Base-by-base conservation (phyloP, 2,888 invertebrate genomes). In the Latrodectus hesperus region DNA sequence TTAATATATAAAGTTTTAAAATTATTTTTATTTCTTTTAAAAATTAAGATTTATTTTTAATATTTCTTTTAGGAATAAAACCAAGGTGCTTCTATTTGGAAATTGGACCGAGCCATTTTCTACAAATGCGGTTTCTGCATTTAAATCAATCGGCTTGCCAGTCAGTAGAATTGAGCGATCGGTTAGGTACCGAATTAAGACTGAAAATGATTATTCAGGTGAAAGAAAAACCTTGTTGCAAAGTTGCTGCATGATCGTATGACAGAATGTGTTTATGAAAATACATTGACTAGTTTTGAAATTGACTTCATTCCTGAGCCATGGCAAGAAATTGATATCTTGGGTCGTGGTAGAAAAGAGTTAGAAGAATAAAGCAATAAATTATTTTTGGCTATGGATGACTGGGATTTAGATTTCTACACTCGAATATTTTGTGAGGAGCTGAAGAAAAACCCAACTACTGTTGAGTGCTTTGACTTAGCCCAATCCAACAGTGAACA, bases 401-500 rank as follows among this genome's bases (percentile, higher is more conserved):
- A 96, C 81, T 97, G 97, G 95, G 99, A 99, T 92, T 93, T 98
- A 91, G 95, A 96, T 87, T 98, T 96, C 92, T 99, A 99, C 92
- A 96, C 96, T 88, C 94, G 96, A 91, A 93, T 99, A 86, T 99
- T 99, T 93, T 94, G 94, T 88, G 94, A 96, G 89, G 95, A 96
- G 90, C 92, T 98, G 38, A 95, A 96, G 91, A 94, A 98, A 81
- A 97, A 99, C 93, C 99, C 99, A 26, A 99, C 99, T 0, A 98
- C 97, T 91, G 98, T 99, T 0, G 99, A 99, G 92, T 95, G 98
- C 91, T 99, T 99, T 93, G 99, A 99, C 93, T 94, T 99, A 90
- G 99, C 99, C 5, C 99, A 99, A 93, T 98, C 98, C 53, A 99
- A 99, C 90, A 93, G 98, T 92, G 99, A 99, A 92, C 99, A 99